Conservation (phyloP, 2,113 vertebrate species). For the Ameiurus melas region DNA sequence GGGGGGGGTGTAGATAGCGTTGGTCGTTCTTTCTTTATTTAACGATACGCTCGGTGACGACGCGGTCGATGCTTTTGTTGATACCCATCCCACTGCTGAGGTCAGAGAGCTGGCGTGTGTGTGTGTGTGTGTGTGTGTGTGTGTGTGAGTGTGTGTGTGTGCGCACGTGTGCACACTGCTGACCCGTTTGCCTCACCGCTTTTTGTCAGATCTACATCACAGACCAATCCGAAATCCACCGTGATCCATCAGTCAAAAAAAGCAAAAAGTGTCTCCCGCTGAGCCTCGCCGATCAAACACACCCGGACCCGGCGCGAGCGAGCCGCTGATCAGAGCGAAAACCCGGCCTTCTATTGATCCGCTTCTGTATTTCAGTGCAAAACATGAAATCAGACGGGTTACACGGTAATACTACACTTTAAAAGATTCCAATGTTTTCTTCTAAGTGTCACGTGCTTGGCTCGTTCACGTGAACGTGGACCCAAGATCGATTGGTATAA, state of each 20-base stretch:
- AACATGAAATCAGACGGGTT: neutral
- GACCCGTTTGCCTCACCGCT: constrained; percentile 35
- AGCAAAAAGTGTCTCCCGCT: neutral
- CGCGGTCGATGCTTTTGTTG: neutral
- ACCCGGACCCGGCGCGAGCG: neutral
- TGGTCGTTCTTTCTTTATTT: neutral
- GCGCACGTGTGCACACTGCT: constrained; percentile 11
- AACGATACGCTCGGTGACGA: neutral
- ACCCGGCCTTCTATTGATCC: neutral
- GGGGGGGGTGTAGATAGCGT: neutral
- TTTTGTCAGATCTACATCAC: constrained; percentile 6
- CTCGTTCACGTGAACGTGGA: neutral
- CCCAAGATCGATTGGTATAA: neutral
- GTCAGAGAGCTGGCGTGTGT: constrained; percentile 41
- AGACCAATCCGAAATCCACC: neutral
- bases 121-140: neutral
- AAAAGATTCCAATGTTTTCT: neutral
- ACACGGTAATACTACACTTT: neutral
- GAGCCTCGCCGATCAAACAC: constrained; percentile 20
- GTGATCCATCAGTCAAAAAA: constrained; percentile 20
- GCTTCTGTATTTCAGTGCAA: neutral
- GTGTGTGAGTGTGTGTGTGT: neutral
- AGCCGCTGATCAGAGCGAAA: neutral
- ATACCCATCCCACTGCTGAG: constrained; percentile 27
- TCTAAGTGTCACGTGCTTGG: neutral